Percentiles rank a stretch among this genome's conserved stretches.
phyloP scores from a whole-genome alignment of 2,797 vertebrate species.

The Petrocephalus sullivani region DNA sequence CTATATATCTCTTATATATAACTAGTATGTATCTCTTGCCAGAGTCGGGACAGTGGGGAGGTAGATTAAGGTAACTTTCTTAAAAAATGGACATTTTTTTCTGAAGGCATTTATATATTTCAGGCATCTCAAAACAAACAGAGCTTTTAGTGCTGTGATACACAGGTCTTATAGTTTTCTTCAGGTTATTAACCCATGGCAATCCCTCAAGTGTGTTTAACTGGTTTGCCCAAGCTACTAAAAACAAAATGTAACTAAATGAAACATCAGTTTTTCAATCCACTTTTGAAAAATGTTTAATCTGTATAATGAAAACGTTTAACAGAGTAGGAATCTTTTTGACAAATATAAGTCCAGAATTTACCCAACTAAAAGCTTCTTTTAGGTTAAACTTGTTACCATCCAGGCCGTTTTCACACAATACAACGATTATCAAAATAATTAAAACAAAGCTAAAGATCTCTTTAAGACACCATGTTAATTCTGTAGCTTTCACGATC shows the following conservation, averaged over 20 bases:
- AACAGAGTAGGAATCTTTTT: not conserved
- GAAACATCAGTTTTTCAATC: not conserved
- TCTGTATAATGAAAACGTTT: not conserved
- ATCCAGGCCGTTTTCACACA: not conserved
- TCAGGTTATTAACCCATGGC: not conserved
- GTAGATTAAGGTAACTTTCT: not conserved
- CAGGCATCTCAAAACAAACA: not conserved
- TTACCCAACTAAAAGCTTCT: not conserved
- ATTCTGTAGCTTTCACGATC: not conserved
- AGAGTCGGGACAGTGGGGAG: not conserved
- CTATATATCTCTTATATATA: no score
- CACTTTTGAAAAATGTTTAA: not conserved
- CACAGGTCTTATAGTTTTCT: not conserved
- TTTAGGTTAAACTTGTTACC: not conserved
- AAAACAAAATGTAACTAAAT: not conserved
- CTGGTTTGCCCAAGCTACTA: not conserved
- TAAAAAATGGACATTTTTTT: not conserved
- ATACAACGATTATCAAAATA: not conserved
- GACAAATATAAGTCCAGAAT: not conserved
- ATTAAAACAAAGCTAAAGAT: not conserved
- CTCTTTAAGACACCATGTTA: constrained; percentile 2
- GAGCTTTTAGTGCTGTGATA: not conserved
- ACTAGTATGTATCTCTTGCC: not conserved
- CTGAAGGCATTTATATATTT: not conserved
- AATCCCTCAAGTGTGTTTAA: not conserved